Percentiles rank a stretch among this genome's conserved stretches.
Conservation (phyloP, 2,888 invertebrate species). For the Athripsodes cinereus region DNA sequence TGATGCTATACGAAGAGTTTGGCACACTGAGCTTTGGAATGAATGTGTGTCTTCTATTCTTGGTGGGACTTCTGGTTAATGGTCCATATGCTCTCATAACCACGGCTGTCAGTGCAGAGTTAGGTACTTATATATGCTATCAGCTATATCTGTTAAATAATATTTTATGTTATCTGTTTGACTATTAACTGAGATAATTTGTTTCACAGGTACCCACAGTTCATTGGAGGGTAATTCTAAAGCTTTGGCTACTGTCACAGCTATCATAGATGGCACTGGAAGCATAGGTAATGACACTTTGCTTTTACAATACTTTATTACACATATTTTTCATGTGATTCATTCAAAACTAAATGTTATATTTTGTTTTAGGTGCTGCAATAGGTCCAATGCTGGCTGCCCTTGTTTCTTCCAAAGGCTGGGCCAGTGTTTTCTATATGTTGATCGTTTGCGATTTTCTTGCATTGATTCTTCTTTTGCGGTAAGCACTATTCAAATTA, state of each 20-base stretch:
- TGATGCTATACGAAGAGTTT: constrained; percentile 71
- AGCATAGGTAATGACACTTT: constrained; percentile 57
- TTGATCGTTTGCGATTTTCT: constrained; percentile 74
- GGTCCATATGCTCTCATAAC: constrained; percentile 96
- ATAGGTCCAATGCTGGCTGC: constrained; percentile 88
- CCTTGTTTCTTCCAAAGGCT: constrained; percentile 65
- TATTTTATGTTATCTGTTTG: too few species aligned
- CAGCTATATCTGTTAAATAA: neutral
- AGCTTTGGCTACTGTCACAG: constrained; percentile 94
- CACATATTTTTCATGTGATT: too few species aligned
- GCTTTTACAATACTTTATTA: too few species aligned
- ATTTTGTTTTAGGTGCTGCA: constrained; percentile 67
- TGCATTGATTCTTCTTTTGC: constrained; percentile 63
- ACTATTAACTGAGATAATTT: too few species aligned
- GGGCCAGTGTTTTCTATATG: constrained; percentile 88
- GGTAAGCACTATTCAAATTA: too few species aligned
- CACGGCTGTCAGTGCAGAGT: constrained; percentile 91
- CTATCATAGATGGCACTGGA: constrained; percentile 96
- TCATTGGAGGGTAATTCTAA: constrained; percentile 77
- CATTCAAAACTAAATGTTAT: too few species aligned
- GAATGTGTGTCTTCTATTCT: constrained; percentile 63
- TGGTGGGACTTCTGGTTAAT: constrained; percentile 82
- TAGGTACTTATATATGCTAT: constrained; percentile 44
- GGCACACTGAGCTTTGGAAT: constrained; percentile 55
- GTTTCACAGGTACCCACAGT: constrained; percentile 67